Conservation (phyloP, 1,140 invertebrate genomes). For the Apis florea region DNA sequence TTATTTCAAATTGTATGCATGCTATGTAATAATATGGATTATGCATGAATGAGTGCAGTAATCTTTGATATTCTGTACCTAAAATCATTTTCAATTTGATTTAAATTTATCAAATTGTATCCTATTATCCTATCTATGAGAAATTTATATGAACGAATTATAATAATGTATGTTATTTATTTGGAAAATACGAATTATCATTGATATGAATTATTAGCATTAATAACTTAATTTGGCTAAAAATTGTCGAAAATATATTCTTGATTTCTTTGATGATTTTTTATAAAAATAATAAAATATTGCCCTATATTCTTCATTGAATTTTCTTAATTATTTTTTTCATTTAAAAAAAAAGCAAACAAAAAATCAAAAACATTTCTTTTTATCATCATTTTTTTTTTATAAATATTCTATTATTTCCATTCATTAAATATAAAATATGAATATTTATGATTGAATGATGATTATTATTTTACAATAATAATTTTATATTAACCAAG, state of each 20-base stretch:
- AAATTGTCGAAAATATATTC: slow-evolving; percentile 1
- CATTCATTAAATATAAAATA: not conserved
- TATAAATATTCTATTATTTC: not conserved
- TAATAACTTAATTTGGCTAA: slow-evolving; percentile 73
- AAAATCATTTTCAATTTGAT: not conserved
- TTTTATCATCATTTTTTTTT: not conserved
- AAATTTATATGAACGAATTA: not conserved
- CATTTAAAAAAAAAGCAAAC: not conserved
- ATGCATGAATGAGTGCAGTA: not conserved
- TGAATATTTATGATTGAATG: too few relatives aligned
- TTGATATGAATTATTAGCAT: slow-evolving; percentile 62
- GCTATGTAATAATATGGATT: not conserved
- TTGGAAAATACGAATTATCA: slow-evolving; percentile 61
- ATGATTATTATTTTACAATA: not conserved
- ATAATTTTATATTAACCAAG: not conserved
- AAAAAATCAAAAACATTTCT: not conserved
- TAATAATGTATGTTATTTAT: slow-evolving; percentile 42
- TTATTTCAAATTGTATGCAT: not conserved
- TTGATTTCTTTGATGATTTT: too few relatives aligned
- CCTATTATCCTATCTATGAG: not conserved
- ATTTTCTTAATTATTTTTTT: too few relatives aligned
- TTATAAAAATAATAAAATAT: not conserved
- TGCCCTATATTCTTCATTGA: not conserved
- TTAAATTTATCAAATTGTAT: not conserved
- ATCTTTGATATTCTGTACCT: not conserved